Evolutionary conservation across 2,797 vertebrate genomes (phyloP), one percentile per base, ranked within the genome.

Genomic region (Eurystomus glaucurus): DNA sequence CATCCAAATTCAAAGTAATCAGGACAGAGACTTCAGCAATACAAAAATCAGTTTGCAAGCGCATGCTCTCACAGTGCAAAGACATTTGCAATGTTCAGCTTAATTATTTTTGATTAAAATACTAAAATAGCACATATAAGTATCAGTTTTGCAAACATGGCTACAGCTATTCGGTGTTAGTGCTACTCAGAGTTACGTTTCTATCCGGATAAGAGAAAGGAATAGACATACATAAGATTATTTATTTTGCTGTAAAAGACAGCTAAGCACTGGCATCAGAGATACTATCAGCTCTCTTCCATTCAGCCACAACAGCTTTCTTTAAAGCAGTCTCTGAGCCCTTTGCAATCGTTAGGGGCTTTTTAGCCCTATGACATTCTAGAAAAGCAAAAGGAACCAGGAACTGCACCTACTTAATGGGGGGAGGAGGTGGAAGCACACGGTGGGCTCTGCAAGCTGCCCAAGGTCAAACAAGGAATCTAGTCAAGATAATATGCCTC

Each of bases 21-120:
- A 6, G 0, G 33, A 33, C 0, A 3, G 45, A 92, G n/a, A 57
- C 7, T 52, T 65, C 52, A 68, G 65, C 71, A 74, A 68, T 19
- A 25, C 0, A 74, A 70, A 76, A 83, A 54, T 22, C 13, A 35
- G 8, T 33, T 64, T 33, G 28, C 5, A 29, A 65, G n/a, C 1
- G 10, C 6, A 9, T 1, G 2, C 33, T 66, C 85, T 88, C 46
- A 70, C 0, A 1, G 17, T 0, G 0, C 21, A 57, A 45, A 69
- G 37, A n/a, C 6, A 25, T 31, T n/a, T 55, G 29, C 39, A 50
- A 33, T 2, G 33, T 75, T 85, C 76, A 28, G 5, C 15, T 41
- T 41, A 31, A 45, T 76, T 86, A 10, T 33, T 80, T 81, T 79
- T 61, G 2, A 89, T 79, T 74, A 58, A 87, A 93, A 79, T 31